Evolutionary conservation across 2,888 invertebrate species (phyloP), one percentile per base, ranked within the genome.

Genomic region (Xanthostigma xanthostigma): DNA sequence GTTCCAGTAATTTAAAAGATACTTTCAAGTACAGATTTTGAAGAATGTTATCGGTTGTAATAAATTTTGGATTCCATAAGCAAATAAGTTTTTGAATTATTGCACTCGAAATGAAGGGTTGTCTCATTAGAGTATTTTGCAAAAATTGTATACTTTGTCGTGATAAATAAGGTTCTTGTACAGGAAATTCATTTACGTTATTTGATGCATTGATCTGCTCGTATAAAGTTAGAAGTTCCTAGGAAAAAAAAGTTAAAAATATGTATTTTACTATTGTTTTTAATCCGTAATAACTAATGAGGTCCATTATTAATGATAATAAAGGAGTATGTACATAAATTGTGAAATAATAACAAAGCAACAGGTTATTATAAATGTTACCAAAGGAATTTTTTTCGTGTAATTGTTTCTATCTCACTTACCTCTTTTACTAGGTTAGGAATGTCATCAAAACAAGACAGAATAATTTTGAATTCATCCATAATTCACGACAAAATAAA

Each of bases 61-160:
- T 14, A 42, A 42, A 48, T 11, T 37, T 33, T 2, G 48, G 38
- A 43, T 48, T 48, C 48, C 48, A 48, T 36, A 48, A 42, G 27
- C 48, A 48, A 27, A 48, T 37, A 6, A 48, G 13, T 5, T 33
- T 17, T 13, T 42, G 43, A 36, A 43, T 42, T 33, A 48, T 8
- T 37, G 33, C 33, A 17, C 11, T 35, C 4, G 48, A 27, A 27
- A 27, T 27, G 27, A 27, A 27, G 27, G 27, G 27, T 41, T 41
- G 41, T 41, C 4, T 41, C 10, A 17, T 3, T 38, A 13, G n/a
- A 13, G 5, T 38, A 12, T n/a, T 38, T n/a, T 38, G 13, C 8
- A 41, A 10, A 27, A 17, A 17, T 11, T 10, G 12, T 41, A 12
- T 41, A 41, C 41, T 41, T 41, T 38, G 13, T 13, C 8, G 14